These are phyloP conservation scores for Homarus americanus DNA, from an alignment of 1,140 invertebrate species.

Conservation along the genomic window DNA sequence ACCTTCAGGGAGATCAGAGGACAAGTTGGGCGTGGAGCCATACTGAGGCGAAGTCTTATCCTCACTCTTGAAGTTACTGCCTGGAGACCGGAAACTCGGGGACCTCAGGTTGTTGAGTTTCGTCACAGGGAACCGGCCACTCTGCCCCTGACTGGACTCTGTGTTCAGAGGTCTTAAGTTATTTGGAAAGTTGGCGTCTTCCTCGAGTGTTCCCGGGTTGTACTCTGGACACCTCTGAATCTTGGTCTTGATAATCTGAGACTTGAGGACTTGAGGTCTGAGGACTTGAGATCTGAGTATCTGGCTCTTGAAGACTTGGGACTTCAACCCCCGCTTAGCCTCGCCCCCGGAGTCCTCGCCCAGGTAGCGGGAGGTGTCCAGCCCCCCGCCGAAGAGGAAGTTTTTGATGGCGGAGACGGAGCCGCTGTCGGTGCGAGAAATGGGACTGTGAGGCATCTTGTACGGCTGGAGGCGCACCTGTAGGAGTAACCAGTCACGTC, in stretches of 20 bases:
- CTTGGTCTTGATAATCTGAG: slow-evolving; percentile 55
- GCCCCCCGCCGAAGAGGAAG: slow-evolving; percentile 57
- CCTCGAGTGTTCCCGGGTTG: neutral
- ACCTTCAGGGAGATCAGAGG: neutral
- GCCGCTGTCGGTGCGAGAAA: slow-evolving; percentile 45
- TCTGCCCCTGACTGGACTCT: neutral
- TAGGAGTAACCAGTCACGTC: neutral
- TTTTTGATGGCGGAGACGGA: slow-evolving; percentile 62
- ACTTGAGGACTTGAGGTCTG: slow-evolving; percentile 49
- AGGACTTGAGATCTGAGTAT: slow-evolving; percentile 54
- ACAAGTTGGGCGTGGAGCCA: slow-evolving; percentile 50
- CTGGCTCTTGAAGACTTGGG: slow-evolving; percentile 33
- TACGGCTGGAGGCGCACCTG: neutral
- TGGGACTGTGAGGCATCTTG: slow-evolving; percentile 65
- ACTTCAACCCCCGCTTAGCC: neutral
- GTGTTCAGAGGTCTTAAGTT: slow-evolving; percentile 31
- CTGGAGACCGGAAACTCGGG: slow-evolving; percentile 6
- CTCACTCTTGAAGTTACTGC: slow-evolving; percentile 19
- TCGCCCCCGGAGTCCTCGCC: slow-evolving; percentile 8
- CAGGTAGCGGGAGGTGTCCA: slow-evolving; percentile 37
- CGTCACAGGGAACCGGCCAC: neutral
- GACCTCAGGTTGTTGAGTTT: slow-evolving; percentile 39
- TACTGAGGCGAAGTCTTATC: slow-evolving; percentile 24
- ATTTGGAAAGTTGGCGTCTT: slow-evolving; percentile 50
- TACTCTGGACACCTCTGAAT: slow-evolving; percentile 24